Percentiles rank a stretch among this genome's conserved stretches.
These are phyloP conservation scores for Leontopithecus rosalia DNA, from an alignment of 2,797 vertebrate species.

Conservation along the genomic window DNA sequence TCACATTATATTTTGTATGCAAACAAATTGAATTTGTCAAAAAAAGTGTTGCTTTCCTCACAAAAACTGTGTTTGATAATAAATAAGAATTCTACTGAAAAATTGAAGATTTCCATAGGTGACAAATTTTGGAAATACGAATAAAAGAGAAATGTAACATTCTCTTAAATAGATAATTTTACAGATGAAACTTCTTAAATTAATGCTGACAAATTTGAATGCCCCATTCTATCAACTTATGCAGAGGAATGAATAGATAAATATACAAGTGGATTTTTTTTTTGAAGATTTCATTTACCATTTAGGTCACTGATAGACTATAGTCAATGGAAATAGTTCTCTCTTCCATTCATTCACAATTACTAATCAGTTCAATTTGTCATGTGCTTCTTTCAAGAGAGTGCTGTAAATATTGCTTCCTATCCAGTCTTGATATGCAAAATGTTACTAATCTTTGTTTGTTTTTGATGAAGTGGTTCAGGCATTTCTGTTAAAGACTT, in stretches of 20 bases:
- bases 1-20: constrained; percentile 69
- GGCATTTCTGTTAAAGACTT: not conserved
- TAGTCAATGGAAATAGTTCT: not conserved
- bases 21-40: constrained; percentile 69
- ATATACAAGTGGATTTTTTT: not conserved
- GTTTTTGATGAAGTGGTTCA: not conserved
- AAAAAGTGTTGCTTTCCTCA: constrained; percentile 58
- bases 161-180: constrained; percentile 15
- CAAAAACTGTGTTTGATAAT: constrained; percentile 60
- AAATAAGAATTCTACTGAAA: constrained; percentile 56
- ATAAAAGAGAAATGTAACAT: not conserved
- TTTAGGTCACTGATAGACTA: not conserved
- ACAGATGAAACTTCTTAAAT: not conserved
- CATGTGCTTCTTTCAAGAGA: not conserved
- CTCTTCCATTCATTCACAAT: not conserved
- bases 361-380: not conserved
- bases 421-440: not conserved
- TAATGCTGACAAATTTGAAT: not conserved
- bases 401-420: not conserved
- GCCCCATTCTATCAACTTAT: not conserved
- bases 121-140: constrained; percentile 38
- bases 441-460: not conserved
- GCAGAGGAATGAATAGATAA: not conserved
- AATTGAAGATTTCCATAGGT: constrained; percentile 53
- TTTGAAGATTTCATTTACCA: not conserved